Percentiles rank a stretch among this genome's conserved stretches.
These are phyloP conservation scores for Copsychus sechellarum DNA, from an alignment of 2,113 vertebrate genomes.

Conservation along the genomic window DNA sequence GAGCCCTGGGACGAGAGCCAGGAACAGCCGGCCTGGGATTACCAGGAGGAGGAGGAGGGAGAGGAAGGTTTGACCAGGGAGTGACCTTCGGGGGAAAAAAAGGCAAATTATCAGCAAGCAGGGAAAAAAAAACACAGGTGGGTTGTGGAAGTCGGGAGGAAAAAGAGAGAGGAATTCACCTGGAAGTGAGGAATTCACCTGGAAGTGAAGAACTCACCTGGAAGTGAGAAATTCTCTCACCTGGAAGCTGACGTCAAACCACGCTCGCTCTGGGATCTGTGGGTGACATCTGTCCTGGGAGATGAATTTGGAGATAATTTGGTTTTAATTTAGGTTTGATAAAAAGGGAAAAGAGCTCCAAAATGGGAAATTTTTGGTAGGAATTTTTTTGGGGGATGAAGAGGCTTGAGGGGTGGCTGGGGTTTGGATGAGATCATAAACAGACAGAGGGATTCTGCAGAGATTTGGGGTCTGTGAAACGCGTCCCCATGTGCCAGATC, in stretches of 20 bases:
- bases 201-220: too few relatives aligned
- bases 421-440: not conserved
- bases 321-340: not conserved
- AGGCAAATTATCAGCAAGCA: not conserved
- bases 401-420: not conserved
- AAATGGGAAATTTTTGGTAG: rapidly evolving
- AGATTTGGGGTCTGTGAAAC: not conserved
- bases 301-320: not conserved
- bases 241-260: not conserved
- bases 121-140: not conserved
- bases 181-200: too few relatives aligned
- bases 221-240: too few relatives aligned
- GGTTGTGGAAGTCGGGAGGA: too few relatives aligned
- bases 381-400: not conserved
- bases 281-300: not conserved
- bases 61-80: not conserved
- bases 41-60: not conserved
- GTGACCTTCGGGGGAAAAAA: not conserved
- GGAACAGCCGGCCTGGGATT: not conserved
- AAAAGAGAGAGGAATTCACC: not conserved
- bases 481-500: rapidly evolving
- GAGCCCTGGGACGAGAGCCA: not conserved
- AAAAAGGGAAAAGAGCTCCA: not conserved
- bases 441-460: rapidly evolving
- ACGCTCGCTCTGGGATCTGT: rapidly evolving